These are phyloP conservation scores for Acanthoscelides obtectus DNA, from an alignment of 2,888 invertebrate genomes.

Conservation along the genomic window DNA sequence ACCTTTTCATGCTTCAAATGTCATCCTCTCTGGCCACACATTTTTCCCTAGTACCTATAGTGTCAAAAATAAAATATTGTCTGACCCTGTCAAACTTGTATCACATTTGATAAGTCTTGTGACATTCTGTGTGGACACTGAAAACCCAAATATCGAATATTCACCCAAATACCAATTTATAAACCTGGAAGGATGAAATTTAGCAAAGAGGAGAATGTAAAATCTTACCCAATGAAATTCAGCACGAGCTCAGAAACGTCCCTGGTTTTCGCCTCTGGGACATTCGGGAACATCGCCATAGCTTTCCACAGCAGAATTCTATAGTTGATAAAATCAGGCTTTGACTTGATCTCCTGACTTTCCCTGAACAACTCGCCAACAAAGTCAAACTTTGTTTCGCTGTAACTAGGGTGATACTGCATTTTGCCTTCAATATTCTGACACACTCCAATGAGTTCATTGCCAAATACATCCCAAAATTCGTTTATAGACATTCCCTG, in stretches of 20 bases:
- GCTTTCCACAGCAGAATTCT: slow-evolving; percentile 77
- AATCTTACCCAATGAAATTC: slow-evolving; percentile 63
- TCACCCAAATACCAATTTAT: no score
- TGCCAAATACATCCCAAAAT: slow-evolving; percentile 70
- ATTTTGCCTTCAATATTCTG: slow-evolving; percentile 44
- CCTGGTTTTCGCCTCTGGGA: slow-evolving; percentile 76
- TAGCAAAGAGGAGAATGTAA: no score
- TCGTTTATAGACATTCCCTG: slow-evolving; percentile 54
- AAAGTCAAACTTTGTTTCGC: slow-evolving; percentile 27
- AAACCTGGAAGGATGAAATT: no score
- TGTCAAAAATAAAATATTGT: no score
- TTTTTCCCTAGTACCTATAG: no score
- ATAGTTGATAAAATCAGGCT: slow-evolving; percentile 70
- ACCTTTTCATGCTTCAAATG: no score
- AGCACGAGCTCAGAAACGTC: slow-evolving; percentile 78
- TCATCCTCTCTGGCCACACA: no score
- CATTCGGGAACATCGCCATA: slow-evolving; percentile 66
- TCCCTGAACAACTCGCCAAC: slow-evolving; percentile 34
- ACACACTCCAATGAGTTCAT: slow-evolving; percentile 54
- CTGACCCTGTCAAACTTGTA: no score
- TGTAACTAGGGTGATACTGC: slow-evolving; percentile 17
- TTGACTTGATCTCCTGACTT: slow-evolving; percentile 47
- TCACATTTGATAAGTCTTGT: no score
- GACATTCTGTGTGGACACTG: no score
- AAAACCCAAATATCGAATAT: no score